Evolutionary conservation across 2,888 invertebrate genomes (phyloP).

Genomic region (Ferdinandea cuprea): DNA sequence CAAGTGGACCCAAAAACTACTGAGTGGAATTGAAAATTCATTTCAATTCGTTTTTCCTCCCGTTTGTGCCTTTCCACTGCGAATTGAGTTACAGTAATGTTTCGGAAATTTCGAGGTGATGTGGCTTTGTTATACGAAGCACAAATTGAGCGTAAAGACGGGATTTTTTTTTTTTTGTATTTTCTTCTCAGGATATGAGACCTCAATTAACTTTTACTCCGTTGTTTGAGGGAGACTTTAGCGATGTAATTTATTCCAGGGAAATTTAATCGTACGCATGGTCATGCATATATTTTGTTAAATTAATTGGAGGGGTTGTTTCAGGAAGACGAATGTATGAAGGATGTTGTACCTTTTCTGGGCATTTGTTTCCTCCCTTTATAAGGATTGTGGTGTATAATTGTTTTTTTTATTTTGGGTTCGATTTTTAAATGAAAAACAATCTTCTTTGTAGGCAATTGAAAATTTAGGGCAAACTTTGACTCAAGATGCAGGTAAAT

Average conservation of each 20-base stretch:
- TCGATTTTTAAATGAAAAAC: neutral
- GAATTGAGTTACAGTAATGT: slow-evolving; percentile 28
- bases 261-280: slow-evolving; percentile 35
- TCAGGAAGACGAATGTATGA: slow-evolving; percentile 13
- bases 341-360: slow-evolving; percentile 81
- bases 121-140: slow-evolving; percentile 15
- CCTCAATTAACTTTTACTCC: slow-evolving; percentile 24
- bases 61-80: neutral
- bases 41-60: slow-evolving; percentile 14
- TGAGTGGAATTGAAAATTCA: slow-evolving; percentile 40
- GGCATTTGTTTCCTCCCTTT: slow-evolving; percentile 80
- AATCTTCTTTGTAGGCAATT: neutral
- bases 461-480: neutral
- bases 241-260: slow-evolving; percentile 16
- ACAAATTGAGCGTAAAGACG: slow-evolving; percentile 6
- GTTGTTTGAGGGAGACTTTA: neutral
- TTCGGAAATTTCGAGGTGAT: slow-evolving; percentile 29
- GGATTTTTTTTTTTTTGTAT: neutral
- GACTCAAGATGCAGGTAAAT: neutral
- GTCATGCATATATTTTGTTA: slow-evolving; percentile 32
- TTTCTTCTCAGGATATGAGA: slow-evolving; percentile 1
- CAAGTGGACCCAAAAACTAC: slow-evolving; percentile 10
- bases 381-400: too few species aligned
- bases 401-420: neutral
- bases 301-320: slow-evolving; percentile 10